Evolutionary conservation across 2,888 invertebrate genomes (phyloP).

Genomic region (Drepanosiphum platanoidis): DNA sequence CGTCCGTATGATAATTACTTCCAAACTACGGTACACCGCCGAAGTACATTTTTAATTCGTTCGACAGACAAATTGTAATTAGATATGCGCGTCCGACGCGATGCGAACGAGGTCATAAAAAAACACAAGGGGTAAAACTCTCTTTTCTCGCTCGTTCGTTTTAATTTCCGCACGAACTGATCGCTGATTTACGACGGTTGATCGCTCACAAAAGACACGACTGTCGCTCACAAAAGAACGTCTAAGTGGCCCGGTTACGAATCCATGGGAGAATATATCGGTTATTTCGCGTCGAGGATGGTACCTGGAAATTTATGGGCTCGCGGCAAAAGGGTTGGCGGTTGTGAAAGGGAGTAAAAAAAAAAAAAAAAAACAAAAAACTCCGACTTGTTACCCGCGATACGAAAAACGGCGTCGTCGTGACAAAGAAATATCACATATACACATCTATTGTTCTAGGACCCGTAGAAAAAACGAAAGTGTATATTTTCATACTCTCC

Average conservation of each 20-base stretch:
- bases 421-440: conserved; percentile 18
- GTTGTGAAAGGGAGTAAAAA: conserved; percentile 25
- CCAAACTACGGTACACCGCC: not conserved
- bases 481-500: conserved; percentile 6
- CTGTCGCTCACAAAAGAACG: conserved; percentile 32
- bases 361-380: conserved; percentile 9
- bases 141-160: not conserved
- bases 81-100: not conserved
- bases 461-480: conserved; percentile 28
- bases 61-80: not conserved
- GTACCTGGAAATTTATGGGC: conserved; percentile 50
- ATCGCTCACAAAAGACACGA: conserved; percentile 49
- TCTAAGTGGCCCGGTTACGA: conserved; percentile 58
- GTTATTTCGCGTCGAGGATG: conserved; percentile 38
- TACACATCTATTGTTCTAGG: conserved; percentile 47
- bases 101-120: conserved; percentile 3
- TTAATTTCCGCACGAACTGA: conserved; percentile 57
- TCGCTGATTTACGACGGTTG: conserved; percentile 56
- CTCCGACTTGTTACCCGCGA: conserved; percentile 25
- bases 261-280: conserved; percentile 55
- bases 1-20: not conserved
- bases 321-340: conserved; percentile 47
- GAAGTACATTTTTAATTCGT: not conserved
- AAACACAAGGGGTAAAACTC: conserved; percentile 19
- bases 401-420: conserved; percentile 13